A percentile compares a stretch with the other conserved stretches of the same genome.
These are phyloP conservation scores for Pseudoips prasinana DNA, from an alignment of 2,888 invertebrate species.

Conservation along the genomic window DNA sequence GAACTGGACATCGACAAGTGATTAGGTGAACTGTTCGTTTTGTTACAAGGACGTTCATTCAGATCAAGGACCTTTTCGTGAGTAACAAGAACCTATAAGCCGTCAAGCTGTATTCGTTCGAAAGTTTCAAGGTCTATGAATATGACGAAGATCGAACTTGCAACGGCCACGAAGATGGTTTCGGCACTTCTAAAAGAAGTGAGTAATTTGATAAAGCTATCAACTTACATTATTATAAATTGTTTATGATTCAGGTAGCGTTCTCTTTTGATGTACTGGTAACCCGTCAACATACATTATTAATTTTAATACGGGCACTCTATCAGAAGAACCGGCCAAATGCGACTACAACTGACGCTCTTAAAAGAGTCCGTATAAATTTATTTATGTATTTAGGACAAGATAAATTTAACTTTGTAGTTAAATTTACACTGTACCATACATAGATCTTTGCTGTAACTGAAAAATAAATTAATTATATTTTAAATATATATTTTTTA, in stretches of 20 bases:
- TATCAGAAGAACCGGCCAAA: no score
- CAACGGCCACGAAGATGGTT: constrained; percentile 70
- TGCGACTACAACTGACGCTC: no score
- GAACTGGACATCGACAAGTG: constrained; percentile 21
- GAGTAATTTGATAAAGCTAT: constrained; percentile 46
- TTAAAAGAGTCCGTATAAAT: no score
- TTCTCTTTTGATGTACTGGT: constrained; percentile 31
- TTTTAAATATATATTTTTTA: no score
- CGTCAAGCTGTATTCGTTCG: constrained; percentile 80
- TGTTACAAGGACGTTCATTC: constrained; percentile 4
- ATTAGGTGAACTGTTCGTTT: constrained; percentile 18
- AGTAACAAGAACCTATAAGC: constrained; percentile 44
- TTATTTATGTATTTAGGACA: no score
- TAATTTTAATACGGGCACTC: no score
- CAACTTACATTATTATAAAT: constrained; percentile 38
- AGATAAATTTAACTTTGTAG: no score
- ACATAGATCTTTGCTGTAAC: no score
- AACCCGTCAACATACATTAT: no score
- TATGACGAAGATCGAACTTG: constrained; percentile 71
- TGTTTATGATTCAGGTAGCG: constrained; percentile 31
- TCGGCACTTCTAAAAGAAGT: constrained; percentile 71
- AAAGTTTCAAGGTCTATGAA: constrained; percentile 77
- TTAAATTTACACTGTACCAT: no score
- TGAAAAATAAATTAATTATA: no score
- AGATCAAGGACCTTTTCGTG: constrained; percentile 26